A percentile compares a stretch with the other conserved stretches of the same genome.
Conservation (phyloP, 2,113 vertebrate genomes). For the Mastomys coucha region DNA sequence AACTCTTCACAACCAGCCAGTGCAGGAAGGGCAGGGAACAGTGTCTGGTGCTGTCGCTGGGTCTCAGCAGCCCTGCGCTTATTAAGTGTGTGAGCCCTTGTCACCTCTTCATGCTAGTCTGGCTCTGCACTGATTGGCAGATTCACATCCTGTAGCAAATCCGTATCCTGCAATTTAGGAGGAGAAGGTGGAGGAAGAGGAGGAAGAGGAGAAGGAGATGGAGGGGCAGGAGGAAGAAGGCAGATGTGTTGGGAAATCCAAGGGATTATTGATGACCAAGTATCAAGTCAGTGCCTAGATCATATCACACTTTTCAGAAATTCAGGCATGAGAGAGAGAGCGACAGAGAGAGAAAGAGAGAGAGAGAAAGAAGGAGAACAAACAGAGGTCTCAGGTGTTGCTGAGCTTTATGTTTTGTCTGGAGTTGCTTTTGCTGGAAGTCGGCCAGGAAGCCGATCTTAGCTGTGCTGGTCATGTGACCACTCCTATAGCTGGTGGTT, state of each 20-base stretch:
- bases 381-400: neutral
- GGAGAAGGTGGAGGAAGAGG: too few species aligned
- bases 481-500: neutral
- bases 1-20: neutral
- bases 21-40: neutral
- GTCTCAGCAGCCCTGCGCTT: neutral
- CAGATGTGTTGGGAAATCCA: neutral
- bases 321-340: neutral
- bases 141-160: neutral
- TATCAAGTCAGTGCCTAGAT: neutral
- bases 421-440: neutral
- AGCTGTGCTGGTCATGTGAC: too few species aligned
- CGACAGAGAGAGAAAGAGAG: neutral
- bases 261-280: constrained; percentile 20
- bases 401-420: neutral
- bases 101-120: neutral
- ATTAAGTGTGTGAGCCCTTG: neutral
- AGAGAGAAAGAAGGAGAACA: neutral
- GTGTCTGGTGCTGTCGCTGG: accelerated
- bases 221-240: too few species aligned
- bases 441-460: neutral
- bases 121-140: neutral
- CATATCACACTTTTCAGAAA: constrained; percentile 20
- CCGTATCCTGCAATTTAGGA: neutral
- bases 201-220: neutral